phyloP scores from a whole-genome alignment of 2,797 vertebrate species.

The Ciconia nigra region DNA sequence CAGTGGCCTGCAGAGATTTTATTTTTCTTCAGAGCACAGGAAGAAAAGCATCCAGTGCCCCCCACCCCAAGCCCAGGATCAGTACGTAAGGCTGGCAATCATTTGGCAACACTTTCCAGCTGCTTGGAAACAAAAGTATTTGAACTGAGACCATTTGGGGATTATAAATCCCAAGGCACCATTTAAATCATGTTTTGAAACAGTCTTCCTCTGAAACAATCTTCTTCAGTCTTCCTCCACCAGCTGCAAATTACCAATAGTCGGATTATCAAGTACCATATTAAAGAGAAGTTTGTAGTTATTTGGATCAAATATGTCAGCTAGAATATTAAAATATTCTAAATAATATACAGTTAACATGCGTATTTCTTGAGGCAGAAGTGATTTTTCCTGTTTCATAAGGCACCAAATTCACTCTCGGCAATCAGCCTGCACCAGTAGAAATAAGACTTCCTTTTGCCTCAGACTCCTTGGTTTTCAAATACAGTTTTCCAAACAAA shows the following conservation, averaged over 20 bases:
- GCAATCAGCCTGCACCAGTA: not conserved
- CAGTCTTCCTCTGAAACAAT: not conserved
- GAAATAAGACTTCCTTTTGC: not conserved
- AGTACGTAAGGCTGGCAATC: not conserved
- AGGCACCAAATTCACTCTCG: not conserved
- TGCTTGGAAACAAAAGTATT: not conserved
- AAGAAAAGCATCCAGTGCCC: not conserved
- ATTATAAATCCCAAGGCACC: not conserved
- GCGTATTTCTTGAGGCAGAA: not conserved
- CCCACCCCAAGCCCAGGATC: not conserved
- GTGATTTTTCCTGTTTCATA: not conserved
- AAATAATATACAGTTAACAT: not conserved
- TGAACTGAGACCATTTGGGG: not conserved
- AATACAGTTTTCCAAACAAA: not conserved
- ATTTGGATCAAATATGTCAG: not conserved
- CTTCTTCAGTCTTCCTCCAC: not conserved
- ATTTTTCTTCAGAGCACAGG: accelerated
- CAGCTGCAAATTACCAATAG: not conserved
- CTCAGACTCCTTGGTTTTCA: not conserved
- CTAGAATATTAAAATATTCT: not conserved
- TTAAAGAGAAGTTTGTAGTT: not conserved
- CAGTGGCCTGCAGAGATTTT: not conserved
- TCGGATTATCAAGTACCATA: not conserved
- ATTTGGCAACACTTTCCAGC: not conserved
- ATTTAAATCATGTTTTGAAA: not conserved